Evolutionary conservation across 2,113 vertebrate species (phyloP), one percentile per base, ranked within the genome.

Genomic region (Tapirus terrestris): DNA sequence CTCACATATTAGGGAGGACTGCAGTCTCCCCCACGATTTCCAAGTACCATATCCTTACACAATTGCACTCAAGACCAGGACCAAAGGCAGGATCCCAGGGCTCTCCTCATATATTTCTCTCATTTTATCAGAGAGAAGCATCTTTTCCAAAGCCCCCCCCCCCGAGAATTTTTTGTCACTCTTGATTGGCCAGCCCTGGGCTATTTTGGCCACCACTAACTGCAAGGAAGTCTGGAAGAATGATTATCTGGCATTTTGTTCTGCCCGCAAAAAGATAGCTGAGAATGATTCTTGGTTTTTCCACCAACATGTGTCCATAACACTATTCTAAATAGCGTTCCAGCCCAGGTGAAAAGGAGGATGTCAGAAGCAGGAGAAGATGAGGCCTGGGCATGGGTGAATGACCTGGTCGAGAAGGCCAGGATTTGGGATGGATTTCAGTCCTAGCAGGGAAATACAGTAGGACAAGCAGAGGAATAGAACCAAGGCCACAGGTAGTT

Each of bases 261-360:
- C 43, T 70, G 8, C 67, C 60, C 51, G 12, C 31, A 77, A n/a
- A 87, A 56, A 33, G 2, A 8, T 12, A 31, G 23, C 31, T 29
- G n/a, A 75, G 63, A 75, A 20, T 29, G 43, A 23, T 2, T 67
- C 14, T 27, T 7, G 3, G 20, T 17, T 43, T 11, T 60, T 23
- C 20, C 1, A 7, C 5, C 60, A n/a, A 18, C 8, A 16, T 2
- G 14, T 10, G 10, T 11, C 23, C 9, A 4, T 20, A 43, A 53
- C 33, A 39, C 39, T 39, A 39, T 39, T 39, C 39, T 39, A 39
- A 39, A 39, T 39, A n/a, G 13, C 36, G 23, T 23, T 61, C 68
- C 23, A 83, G 67, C 9, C 25, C 18, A 48, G 6, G 36, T 4
- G 29, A 72, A 36, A 31, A 80, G 58, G 27, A 56, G 3, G 23